Conservation (phyloP, 2,797 vertebrate genomes). For the Trachops cirrhosus region DNA sequence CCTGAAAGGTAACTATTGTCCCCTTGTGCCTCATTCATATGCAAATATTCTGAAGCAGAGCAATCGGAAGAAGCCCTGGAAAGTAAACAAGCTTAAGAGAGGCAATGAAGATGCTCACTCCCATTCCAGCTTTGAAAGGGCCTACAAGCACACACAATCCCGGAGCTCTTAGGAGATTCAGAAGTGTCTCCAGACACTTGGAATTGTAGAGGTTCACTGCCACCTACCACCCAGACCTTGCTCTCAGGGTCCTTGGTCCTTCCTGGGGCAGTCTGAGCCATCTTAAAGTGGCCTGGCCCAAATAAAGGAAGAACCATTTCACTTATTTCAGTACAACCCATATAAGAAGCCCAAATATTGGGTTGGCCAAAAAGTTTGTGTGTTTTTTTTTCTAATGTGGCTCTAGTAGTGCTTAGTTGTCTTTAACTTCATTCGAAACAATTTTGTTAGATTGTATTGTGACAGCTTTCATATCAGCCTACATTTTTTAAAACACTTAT, state of each 20-base stretch:
- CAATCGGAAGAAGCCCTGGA: background rate
- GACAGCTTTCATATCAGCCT: background rate
- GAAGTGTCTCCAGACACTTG: accelerated
- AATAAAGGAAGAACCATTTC: background rate
- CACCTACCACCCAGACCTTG: background rate
- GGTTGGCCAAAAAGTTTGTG: background rate
- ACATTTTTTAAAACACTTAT: background rate
- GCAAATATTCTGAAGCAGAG: background rate
- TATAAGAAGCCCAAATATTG: background rate
- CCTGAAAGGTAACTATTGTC: background rate
- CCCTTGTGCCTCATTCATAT: background rate
- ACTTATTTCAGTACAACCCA: background rate
- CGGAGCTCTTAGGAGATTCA: background rate
- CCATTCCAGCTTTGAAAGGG: background rate
- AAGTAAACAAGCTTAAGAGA: background rate
- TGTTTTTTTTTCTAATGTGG: background rate
- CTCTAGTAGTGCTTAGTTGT: background rate
- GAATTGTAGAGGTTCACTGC: background rate
- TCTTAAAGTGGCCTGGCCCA: background rate
- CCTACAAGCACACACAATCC: accelerated
- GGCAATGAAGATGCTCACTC: background rate
- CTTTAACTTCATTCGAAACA: background rate
- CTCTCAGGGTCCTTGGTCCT: background rate
- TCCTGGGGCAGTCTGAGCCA: background rate
- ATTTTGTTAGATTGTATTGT: background rate